These are phyloP conservation scores for Takifugu flavidus DNA, from an alignment of 2,113 vertebrate species.

Conservation along the genomic window DNA sequence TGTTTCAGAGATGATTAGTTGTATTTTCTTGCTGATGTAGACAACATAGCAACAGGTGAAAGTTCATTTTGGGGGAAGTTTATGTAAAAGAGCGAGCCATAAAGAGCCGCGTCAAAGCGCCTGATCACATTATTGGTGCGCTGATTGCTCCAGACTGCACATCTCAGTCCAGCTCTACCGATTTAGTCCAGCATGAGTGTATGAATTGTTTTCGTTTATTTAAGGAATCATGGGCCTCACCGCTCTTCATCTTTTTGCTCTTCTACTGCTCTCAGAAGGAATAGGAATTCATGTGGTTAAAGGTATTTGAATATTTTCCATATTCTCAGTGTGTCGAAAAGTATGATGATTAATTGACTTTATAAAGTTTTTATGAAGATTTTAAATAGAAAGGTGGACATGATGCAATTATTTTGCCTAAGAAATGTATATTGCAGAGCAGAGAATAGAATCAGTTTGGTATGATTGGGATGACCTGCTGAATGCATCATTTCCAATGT, in stretches of 20 bases:
- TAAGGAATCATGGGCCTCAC: conserved; percentile 43
- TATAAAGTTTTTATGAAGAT: not conserved
- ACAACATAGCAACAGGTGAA: conserved; percentile 53
- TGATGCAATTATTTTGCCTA: not conserved
- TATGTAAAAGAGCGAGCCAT: conserved; percentile 57
- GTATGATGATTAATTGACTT: not conserved
- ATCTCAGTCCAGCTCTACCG: conserved; percentile 3
- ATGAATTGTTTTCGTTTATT: too few species aligned
- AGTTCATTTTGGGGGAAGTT: conserved; percentile 73
- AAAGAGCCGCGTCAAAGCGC: conserved; percentile 46
- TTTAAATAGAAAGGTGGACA: not conserved
- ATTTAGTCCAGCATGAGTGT: too few species aligned
- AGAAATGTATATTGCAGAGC: not conserved
- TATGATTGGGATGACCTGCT: too few species aligned
- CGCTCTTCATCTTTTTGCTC: conserved; percentile 44
- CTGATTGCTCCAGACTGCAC: conserved; percentile 10
- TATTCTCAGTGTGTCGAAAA: not conserved
- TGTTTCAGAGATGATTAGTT: not conserved
- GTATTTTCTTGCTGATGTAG: conserved; percentile 59
- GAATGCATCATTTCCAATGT: not conserved
- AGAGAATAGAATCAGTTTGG: too few species aligned
- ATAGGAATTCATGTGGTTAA: conserved; percentile 39
- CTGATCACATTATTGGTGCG: conserved; percentile 30
- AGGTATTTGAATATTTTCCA: conserved; percentile 48
- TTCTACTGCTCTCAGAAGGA: conserved; percentile 49